Evolutionary conservation across 37 sponge, comb jelly and placozoan species (phyloP), one percentile per base, ranked within the genome.

Genomic region (Chondrosia reniformis): DNA sequence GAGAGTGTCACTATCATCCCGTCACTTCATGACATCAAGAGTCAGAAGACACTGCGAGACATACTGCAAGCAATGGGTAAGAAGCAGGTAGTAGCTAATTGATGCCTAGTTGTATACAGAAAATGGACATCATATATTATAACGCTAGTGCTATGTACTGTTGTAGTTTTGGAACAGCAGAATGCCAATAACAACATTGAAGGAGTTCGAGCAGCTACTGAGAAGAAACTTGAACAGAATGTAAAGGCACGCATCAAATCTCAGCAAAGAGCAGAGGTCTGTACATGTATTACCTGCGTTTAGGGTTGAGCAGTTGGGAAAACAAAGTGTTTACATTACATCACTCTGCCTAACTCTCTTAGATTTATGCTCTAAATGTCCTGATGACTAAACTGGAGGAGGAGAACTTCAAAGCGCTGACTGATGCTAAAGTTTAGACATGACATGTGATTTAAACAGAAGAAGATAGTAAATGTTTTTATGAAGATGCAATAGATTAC

Each of bases 281-380:
- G 83, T n/a, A 49, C 36, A 57, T 77, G 38, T 44, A 30, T 31
- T 33, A 19, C 5, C 12, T 77, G 39, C 74, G 15, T n/a, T 8
- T 44, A 17, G 43, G 27, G 25, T 38, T 4, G 46, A 28, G 38
- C 27, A 43, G 22, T 22, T 66, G 64, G 24, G 10, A 10, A 10
- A 73, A 10, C 52, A 15, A 19, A 15, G 10, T 49, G 15, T 15
- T 15, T 49, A 19, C 52, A 49, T 49, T 49, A 15, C 15, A 15
- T 49, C 15, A 49, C 10, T 49, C 15, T 49, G 52, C 10, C 52
- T 19, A 19, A 49, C 52, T 10, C 40, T 21, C 63, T 17, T 39
- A 89, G 91, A 86, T 89, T 36, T 89, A 89, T 65, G 83, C 86
- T 15, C 71, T 89, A 58, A 89, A 89, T 44, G 74, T 74, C 37